Evolutionary conservation across 2,113 vertebrate genomes (phyloP), one percentile per base, ranked within the genome.

Genomic region (Todiramphus saurophagus): DNA sequence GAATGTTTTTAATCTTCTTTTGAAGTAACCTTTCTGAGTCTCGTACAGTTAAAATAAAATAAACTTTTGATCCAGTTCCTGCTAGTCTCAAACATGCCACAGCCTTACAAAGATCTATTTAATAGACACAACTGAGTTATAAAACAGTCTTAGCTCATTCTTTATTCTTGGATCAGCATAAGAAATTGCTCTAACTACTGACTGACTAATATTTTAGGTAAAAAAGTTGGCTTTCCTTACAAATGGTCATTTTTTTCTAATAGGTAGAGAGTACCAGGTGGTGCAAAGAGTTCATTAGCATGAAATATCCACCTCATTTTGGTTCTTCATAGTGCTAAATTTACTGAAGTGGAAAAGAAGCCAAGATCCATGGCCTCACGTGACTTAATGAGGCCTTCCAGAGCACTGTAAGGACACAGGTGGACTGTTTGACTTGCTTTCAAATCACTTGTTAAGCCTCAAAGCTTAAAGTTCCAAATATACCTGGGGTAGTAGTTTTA

Each of bases 301-400:
- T 83, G 84, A 96, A 96, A 93, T 95, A 96, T 55, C 77, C 37
- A 91, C 78, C 37, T 68, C 3, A 23, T 66, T 0, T 0, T 72
- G 30, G 27, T 78, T 97, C 68, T 92, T 67, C 53, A 23, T 28
- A 73, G 39, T 62, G 48, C 44, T 96, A 94, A 79, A 92, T 93
- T 96, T 96, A 81, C 85, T 95, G 94, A 97, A 96, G 74, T 85
- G 58, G 74, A 93, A 94, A 92, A 93, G 51, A 18, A 97, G 68
- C 88, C 90, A 92, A 92, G 76, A 78, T 91, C 66, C 81, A 79
- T 60, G 48, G 94, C 86, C 77, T 90, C 68, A 72, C 44, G 60
- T 89, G 80, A 89, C 59, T 96, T 96, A 97, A 97, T 83, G 87
- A 97, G 73, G 53, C 39, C 78, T 93, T 95, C 30, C 83, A 91